Base-by-base conservation (phyloP, 2,113 vertebrate species). In the Dissostichus mawsoni region DNA sequence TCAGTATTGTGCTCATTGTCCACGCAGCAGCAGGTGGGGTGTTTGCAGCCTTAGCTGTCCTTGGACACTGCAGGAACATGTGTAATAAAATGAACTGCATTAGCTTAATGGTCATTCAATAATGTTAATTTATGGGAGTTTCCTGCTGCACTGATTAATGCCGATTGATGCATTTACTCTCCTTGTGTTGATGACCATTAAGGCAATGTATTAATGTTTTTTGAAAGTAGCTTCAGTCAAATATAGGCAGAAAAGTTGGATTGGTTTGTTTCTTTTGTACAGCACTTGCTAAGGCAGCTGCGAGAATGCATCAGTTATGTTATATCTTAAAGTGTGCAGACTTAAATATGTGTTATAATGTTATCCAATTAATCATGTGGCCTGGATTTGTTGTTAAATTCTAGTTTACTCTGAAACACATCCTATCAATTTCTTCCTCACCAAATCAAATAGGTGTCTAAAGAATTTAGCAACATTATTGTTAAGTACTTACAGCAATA, bases 71-170 rank as follows among this genome's bases (percentile, higher is more conserved):
- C 61, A 29, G 64, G 3, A 23, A 62, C 70, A 69, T 44, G 36
- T 11, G 23, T 63, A 68, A 71, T 72, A 50, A 63, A 80, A 87
- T 57, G 18, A 74, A 75, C 62, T 33, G 41, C 72, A 70, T 87
- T 64, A 52, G 45, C 50, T 69, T 87, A 82, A 82, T 80, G 58
- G 53, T 36, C 52, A 52, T 41, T 68, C 58, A 76, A 59, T 76
- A 80, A 85, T 82, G 51, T 66, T 56, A 78, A 74, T 79, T 18
- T 77, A 45, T 88, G 80, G 80, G 51, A 76, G 47, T 79, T 29
- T 77, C n/a, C 44, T 20, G 36, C 70, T 69, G 44, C 36, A 47
- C 64, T 58, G 52, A 67, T 78, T 73, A 76, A 82, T 74, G 33
- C 74, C 65, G 69, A 79, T 83, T 84, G 65, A 89, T 81, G 50